Evolutionary conservation across 2,113 vertebrate genomes (phyloP).

Genomic region (Dasypus novemcinctus): DNA sequence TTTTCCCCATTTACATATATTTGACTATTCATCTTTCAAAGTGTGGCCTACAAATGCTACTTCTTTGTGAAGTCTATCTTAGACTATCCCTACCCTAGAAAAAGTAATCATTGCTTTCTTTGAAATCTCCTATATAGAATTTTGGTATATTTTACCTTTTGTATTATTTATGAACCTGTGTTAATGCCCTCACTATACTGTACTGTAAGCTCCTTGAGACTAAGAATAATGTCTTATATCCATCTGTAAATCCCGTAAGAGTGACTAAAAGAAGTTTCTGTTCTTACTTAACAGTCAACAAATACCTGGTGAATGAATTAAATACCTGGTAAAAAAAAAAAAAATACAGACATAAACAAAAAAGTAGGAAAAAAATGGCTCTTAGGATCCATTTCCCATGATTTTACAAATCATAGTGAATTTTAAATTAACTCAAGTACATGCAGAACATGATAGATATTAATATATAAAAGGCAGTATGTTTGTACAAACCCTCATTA

Average conservation of each 20-base stretch:
- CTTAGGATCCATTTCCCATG: neutral
- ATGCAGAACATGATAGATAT: neutral
- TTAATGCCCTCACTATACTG: neutral
- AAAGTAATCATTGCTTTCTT: neutral
- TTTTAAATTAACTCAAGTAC: slow-evolving; percentile 23
- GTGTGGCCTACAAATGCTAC: neutral
- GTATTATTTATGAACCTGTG: neutral
- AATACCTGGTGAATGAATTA: neutral
- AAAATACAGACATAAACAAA: neutral
- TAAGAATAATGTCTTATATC: neutral
- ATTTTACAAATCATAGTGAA: neutral
- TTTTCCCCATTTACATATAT: neutral
- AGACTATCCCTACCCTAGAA: neutral
- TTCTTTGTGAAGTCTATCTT: neutral
- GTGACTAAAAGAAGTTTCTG: neutral
- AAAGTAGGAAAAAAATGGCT: neutral
- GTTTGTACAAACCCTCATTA: neutral
- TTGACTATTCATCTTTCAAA: neutral
- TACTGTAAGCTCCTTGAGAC: neutral
- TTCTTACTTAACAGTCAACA: neutral
- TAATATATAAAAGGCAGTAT: neutral
- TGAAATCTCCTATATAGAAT: neutral
- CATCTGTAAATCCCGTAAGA: neutral
- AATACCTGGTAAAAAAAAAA: neutral
- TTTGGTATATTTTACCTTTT: neutral